Evolutionary conservation across 2,888 invertebrate genomes (phyloP).

Genomic region (Ophion ventricosus): DNA sequence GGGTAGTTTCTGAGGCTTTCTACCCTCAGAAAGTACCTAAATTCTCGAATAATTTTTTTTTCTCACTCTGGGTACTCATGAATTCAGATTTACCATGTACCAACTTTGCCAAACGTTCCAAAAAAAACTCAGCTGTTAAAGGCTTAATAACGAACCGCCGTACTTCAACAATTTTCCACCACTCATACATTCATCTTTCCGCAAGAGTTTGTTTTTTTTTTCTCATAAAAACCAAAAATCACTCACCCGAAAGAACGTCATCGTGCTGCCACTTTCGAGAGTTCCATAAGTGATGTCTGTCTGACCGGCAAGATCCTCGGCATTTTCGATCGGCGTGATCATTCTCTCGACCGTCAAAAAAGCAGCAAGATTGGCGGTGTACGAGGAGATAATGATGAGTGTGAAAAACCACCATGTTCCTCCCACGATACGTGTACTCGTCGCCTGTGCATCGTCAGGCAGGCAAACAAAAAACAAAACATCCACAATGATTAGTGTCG

Average conservation of each 20-base stretch:
- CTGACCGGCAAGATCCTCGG: conserved; percentile 93
- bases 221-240: background rate
- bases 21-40: no score
- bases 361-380: conserved; percentile 96
- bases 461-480: background rate
- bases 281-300: conserved; percentile 94
- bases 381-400: conserved; percentile 94
- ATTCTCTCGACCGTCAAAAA: conserved; percentile 95
- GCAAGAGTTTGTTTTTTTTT: background rate
- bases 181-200: background rate
- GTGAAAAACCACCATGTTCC: conserved; percentile 97
- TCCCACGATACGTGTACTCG: conserved; percentile 92
- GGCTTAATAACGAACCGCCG: no score
- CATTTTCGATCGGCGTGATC: conserved; percentile 93
- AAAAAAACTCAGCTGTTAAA: no score
- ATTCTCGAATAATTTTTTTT: no score
- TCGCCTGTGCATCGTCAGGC: conserved; percentile 83
- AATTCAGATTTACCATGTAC: no score
- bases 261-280: conserved; percentile 92
- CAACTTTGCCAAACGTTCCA: no score
- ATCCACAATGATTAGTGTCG: background rate
- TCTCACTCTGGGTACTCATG: no score
- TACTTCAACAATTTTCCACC: no score
- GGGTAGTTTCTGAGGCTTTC: no score
- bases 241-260: conserved; percentile 92